Evolutionary conservation across 2,113 vertebrate genomes (phyloP), one percentile per base, ranked within the genome.

Genomic region (Perca fluviatilis): DNA sequence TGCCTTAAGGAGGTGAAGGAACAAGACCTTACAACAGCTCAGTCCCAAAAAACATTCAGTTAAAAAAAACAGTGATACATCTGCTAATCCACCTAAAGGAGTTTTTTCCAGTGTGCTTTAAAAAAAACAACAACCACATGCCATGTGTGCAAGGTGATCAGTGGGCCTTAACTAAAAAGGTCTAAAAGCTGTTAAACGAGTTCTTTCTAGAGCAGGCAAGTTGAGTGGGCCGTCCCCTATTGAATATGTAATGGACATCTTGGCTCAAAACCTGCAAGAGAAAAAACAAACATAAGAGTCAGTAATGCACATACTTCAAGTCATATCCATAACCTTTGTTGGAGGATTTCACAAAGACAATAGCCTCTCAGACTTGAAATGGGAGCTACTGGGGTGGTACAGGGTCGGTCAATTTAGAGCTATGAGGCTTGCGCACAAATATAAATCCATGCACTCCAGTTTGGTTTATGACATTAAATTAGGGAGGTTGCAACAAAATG

Each of bases 251-350:
- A 70, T 50, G 4, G 23, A 33, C 16, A 33, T 18, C 46, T 27
- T 75, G 77, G 60, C 30, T 75, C n/a, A 72, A 85, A 76, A 84
- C 86, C 93, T 94, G 77, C 4, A 76, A 75, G 15, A 79, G 5
- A 19, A 0, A 76, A 85, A 84, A 5, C 64, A 9, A 40, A 40
- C 9, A 33, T 33, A 9, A 18, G 5, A 33, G n/a, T n/a, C 3
- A 47, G 6, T 12, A 4, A 65, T 13, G 1, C 23, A n/a, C 10
- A 56, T 14, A 66, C n/a, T 6, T 62, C 0, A 57, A 67, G 25
- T 9, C 3, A 75, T n/a, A 71, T 15, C 1, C 15, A 79, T 8
- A 27, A 33, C 12, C 3, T 57, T 67, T 56, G 46, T 79, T 36
- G n/a, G n/a, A 54, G 6, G 25, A 63, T 46, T 68, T 62, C 2